Conservation (phyloP, 1,140 invertebrate species). For the Lordiphosa collinella region DNA sequence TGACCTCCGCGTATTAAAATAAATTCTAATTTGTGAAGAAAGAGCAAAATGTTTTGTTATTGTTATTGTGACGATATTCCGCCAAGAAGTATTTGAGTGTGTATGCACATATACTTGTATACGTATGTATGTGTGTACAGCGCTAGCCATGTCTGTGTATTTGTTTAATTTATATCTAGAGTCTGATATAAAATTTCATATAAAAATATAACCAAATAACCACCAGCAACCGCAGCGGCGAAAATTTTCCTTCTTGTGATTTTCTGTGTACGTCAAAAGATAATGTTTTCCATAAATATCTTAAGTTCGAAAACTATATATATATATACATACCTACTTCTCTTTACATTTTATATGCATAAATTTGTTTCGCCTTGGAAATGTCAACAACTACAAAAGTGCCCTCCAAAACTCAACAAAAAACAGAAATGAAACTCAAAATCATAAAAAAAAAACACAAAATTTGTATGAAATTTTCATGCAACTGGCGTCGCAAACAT, state of each 20-base stretch:
- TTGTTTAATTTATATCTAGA: slow-evolving; percentile 76
- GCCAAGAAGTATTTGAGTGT: slow-evolving; percentile 62
- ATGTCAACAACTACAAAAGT: slow-evolving; percentile 36
- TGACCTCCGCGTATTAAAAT: slow-evolving; percentile 76
- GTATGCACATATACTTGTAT: slow-evolving; percentile 6
- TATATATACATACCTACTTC: not conserved
- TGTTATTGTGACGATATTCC: slow-evolving; percentile 60
- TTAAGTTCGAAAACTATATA: not conserved
- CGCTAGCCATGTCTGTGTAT: slow-evolving; percentile 47
- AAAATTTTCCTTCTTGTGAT: slow-evolving; percentile 11
- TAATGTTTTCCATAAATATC: slow-evolving; percentile 46
- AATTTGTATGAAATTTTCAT: slow-evolving; percentile 47
- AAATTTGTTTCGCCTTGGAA: slow-evolving; percentile 38
- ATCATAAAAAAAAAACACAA: slow-evolving; percentile 6
- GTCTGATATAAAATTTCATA: slow-evolving; percentile 77
- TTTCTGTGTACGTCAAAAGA: slow-evolving; percentile 65
- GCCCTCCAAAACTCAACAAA: slow-evolving; percentile 47
- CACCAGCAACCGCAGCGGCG: slow-evolving; percentile 44
- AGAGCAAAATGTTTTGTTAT: slow-evolving; percentile 72
- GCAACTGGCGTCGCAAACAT: slow-evolving; percentile 51
- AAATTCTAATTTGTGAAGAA: slow-evolving; percentile 75
- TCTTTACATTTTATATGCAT: slow-evolving; percentile 5
- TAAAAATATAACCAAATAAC: slow-evolving; percentile 43
- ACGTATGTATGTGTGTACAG: slow-evolving; percentile 3
- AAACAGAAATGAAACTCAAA: slow-evolving; percentile 33